Conservation (phyloP, 2,797 vertebrate species). For the Peromyscus melanophrys region DNA sequence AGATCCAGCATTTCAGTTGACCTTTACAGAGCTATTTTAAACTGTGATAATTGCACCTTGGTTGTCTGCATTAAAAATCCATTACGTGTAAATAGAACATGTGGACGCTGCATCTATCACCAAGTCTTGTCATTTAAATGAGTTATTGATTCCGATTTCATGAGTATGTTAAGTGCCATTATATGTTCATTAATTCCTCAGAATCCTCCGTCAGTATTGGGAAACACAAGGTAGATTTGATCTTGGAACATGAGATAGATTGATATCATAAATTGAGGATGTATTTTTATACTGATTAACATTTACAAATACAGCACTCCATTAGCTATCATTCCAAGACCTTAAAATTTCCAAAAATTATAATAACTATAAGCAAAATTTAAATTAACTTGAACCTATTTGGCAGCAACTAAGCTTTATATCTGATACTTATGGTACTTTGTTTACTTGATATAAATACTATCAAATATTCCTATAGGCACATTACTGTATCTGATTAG, state of each 20-base stretch:
- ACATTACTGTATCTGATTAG: not conserved
- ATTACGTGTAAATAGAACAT: conserved; percentile 46
- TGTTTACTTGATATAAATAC: conserved; percentile 48
- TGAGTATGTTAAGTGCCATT: conserved; percentile 9
- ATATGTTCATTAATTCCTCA: conserved; percentile 49
- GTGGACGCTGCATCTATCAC: not conserved
- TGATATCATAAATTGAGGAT: conserved; percentile 30
- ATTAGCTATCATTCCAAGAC: conserved; percentile 11
- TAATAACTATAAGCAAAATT: not conserved
- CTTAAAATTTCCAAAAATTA: conserved; percentile 21
- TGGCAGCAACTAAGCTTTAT: not conserved
- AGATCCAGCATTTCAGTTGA: conserved; percentile 41
- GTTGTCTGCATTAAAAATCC: conserved; percentile 57
- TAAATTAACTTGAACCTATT: not conserved
- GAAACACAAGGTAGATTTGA: conserved; percentile 33
- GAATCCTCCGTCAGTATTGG: conserved; percentile 24
- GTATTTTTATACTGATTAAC: not conserved
- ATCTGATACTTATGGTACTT: not conserved
- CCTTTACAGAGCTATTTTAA: conserved; percentile 73
- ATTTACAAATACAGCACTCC: not conserved
- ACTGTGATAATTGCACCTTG: conserved; percentile 46
- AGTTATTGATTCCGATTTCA: conserved; percentile 18
- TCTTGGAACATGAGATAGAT: not conserved
- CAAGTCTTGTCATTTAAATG: conserved; percentile 53
- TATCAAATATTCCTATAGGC: conserved; percentile 34